phyloP scores from a whole-genome alignment of 2,113 vertebrate genomes.

The Myanophis thanlyinensis region DNA sequence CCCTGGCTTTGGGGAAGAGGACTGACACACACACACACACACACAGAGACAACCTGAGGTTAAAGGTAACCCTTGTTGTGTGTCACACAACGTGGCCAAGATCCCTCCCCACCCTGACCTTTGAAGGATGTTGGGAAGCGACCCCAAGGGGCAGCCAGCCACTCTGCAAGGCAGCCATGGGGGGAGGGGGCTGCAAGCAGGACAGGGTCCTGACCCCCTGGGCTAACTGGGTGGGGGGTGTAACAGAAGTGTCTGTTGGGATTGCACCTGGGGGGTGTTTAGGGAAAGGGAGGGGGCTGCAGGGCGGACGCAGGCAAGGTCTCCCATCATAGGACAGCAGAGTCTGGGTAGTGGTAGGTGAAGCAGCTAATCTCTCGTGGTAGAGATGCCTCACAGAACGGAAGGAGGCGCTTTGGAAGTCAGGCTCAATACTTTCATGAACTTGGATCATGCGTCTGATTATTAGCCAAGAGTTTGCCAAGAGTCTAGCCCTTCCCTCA shows the following conservation, averaged over 20 bases:
- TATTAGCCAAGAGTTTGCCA: neutral
- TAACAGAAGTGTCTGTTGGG: neutral
- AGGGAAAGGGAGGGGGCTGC: neutral
- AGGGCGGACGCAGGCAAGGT: neutral
- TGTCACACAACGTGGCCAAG: neutral
- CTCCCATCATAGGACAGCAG: neutral
- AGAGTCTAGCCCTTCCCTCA: neutral
- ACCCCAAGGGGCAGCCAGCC: neutral
- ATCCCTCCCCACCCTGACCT: neutral
- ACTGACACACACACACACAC: rapidly evolving
- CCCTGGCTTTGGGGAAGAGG: too few relatives aligned
- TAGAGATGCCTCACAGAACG: neutral
- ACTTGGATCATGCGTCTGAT: neutral
- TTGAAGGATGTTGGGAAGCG: neutral
- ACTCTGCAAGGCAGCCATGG: too few relatives aligned
- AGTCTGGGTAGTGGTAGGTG: neutral
- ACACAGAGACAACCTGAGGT: neutral
- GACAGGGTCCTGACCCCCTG: neutral
- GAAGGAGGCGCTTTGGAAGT: neutral
- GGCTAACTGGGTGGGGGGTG: neutral
- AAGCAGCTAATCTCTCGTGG: neutral
- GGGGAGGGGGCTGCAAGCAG: neutral
- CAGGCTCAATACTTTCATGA: neutral
- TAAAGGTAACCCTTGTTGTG: neutral
- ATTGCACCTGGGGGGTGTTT: rapidly evolving